phyloP scores from a whole-genome alignment of 2,888 invertebrate genomes.

The Coenonympha arcania region DNA sequence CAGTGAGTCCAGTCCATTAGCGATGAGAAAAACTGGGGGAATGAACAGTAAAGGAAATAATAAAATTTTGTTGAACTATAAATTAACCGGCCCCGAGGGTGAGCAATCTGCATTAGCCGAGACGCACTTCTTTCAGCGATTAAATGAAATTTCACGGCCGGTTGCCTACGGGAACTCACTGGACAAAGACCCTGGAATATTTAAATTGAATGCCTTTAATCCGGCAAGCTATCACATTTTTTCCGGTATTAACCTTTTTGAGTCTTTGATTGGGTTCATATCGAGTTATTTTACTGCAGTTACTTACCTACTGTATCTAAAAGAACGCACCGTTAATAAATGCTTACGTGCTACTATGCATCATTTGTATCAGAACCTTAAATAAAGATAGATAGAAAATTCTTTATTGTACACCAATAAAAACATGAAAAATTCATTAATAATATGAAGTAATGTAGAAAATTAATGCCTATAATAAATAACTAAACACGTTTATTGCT shows the following conservation, averaged over 20 bases:
- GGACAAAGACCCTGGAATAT: slow-evolving; percentile 68
- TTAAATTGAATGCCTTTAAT: slow-evolving; percentile 67
- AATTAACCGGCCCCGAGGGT: slow-evolving; percentile 61
- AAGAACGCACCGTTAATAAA: too few relatives aligned
- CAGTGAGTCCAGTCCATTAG: slow-evolving; percentile 41
- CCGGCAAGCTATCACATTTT: slow-evolving; percentile 33
- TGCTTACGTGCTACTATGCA: too few relatives aligned
- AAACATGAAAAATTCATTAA: too few relatives aligned
- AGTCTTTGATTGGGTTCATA: slow-evolving; percentile 22
- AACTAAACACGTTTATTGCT: too few relatives aligned
- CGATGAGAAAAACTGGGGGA: slow-evolving; percentile 50
- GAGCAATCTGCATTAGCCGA: slow-evolving; percentile 65
- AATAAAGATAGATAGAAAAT: too few relatives aligned
- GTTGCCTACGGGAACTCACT: slow-evolving; percentile 60
- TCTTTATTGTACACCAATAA: too few relatives aligned
- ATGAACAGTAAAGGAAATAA: slow-evolving; percentile 65
- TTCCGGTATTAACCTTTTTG: slow-evolving; percentile 19
- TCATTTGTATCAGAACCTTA: too few relatives aligned
- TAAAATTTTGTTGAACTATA: slow-evolving; percentile 70
- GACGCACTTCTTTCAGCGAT: slow-evolving; percentile 69
- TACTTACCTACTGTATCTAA: too few relatives aligned
- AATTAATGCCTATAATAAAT: too few relatives aligned
- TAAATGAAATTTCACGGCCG: slow-evolving; percentile 71
- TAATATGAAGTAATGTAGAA: too few relatives aligned
- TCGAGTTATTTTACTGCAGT: slow-evolving; percentile 13